These are phyloP conservation scores for Adelphocoris suturalis DNA, from an alignment of 2,888 invertebrate species.

Conservation along the genomic window DNA sequence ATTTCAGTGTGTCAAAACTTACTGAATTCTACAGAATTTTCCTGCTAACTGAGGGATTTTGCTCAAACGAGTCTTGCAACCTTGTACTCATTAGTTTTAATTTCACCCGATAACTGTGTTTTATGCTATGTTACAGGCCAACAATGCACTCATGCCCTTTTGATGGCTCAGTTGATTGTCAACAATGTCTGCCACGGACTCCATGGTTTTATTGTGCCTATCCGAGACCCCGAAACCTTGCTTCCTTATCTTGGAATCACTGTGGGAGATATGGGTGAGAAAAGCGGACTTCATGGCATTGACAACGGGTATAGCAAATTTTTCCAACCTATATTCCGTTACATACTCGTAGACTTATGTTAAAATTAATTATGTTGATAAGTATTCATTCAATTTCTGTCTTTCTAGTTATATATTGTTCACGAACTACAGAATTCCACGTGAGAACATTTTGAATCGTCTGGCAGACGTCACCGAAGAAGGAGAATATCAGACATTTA, in stretches of 20 bases:
- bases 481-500: conserved; percentile 90
- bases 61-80: too few species aligned
- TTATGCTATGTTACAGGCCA: conserved; percentile 80
- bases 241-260: conserved; percentile 90
- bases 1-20: too few species aligned
- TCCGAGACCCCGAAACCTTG: conserved; percentile 88
- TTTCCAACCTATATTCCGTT: neutral
- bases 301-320: conserved; percentile 88
- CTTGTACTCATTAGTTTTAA: neutral
- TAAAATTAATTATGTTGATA: neutral
- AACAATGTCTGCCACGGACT: conserved; percentile 91
- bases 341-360: neutral
- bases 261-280: conserved; percentile 95
- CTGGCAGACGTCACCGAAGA: conserved; percentile 91
- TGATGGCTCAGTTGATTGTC: conserved; percentile 94
- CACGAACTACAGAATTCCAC: conserved; percentile 89
- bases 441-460: conserved; percentile 89
- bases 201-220: conserved; percentile 93
- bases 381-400: neutral
- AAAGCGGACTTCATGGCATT: conserved; percentile 93
- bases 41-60: too few species aligned
- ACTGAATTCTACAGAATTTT: too few species aligned
- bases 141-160: conserved; percentile 90
- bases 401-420: conserved; percentile 85
- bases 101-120: neutral